Evolutionary conservation across 2,797 vertebrate species (phyloP).

Genomic region (Clarias pachynema): DNA sequence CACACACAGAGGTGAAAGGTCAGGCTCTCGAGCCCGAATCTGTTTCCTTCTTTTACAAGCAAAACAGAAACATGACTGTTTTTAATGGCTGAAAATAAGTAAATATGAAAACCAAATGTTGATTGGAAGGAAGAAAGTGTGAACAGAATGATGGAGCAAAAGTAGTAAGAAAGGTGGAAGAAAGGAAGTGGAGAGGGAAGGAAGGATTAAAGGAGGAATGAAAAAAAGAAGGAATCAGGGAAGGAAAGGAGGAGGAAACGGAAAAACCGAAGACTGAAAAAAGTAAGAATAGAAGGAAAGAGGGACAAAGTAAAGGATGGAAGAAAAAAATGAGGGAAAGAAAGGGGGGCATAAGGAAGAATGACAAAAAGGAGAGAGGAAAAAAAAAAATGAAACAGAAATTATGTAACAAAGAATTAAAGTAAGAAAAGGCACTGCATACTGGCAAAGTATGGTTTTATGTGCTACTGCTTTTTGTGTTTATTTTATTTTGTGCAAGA

Average conservation of each 20-base stretch:
- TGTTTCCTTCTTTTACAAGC: neutral
- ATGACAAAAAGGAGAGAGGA: neutral
- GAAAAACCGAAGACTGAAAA: neutral
- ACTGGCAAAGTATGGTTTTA: neutral
- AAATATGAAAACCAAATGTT: neutral
- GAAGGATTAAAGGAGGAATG: neutral
- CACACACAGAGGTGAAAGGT: constrained; percentile 39
- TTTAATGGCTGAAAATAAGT: neutral
- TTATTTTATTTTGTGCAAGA: too few species aligned
- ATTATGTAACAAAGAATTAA: neutral
- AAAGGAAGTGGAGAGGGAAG: neutral
- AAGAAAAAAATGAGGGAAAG: neutral
- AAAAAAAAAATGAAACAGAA: neutral
- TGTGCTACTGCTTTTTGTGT: neutral
- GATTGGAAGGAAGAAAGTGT: neutral
- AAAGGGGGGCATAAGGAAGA: neutral
- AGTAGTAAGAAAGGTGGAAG: neutral
- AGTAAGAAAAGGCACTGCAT: neutral
- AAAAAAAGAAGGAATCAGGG: too few species aligned
- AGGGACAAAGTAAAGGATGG: neutral
- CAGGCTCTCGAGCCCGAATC: constrained; percentile 3
- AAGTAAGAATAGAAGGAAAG: neutral
- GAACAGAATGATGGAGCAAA: too few species aligned
- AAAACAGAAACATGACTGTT: neutral
- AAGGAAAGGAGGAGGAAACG: neutral